Conservation (phyloP, 2,797 vertebrate genomes). For the Prionace glauca region DNA sequence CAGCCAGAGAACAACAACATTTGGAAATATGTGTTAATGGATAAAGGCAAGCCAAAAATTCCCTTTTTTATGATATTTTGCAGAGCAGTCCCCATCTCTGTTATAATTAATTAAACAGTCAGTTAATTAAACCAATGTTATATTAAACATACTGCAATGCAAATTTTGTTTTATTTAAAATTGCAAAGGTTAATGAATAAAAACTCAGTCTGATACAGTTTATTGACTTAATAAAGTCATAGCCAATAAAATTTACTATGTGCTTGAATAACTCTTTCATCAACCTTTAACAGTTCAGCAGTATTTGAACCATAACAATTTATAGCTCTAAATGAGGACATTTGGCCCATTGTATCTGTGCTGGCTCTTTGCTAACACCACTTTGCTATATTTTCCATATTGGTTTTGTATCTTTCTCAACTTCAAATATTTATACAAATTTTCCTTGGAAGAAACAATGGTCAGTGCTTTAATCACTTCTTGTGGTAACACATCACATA, state of each 20-base stretch:
- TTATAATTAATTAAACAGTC: conserved; percentile 53
- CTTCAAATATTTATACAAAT: background rate
- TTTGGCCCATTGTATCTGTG: background rate
- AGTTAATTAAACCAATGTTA: background rate
- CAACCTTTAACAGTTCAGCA: background rate
- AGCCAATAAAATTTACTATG: conserved; percentile 1
- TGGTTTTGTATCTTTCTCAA: background rate
- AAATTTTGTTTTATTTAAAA: background rate
- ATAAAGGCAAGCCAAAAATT: conserved; percentile 50
- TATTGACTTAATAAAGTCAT: conserved; percentile 14
- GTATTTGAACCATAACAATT: background rate
- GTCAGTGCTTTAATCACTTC: background rate
- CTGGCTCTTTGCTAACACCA: background rate
- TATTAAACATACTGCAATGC: background rate
- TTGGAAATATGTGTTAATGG: conserved; percentile 58
- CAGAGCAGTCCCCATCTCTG: conserved; percentile 48
- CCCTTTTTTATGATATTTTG: conserved; percentile 51
- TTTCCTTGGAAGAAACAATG: background rate
- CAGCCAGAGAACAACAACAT: conserved; percentile 41
- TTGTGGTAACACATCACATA: background rate
- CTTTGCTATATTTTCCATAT: background rate
- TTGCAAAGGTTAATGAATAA: background rate
- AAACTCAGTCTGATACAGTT: background rate
- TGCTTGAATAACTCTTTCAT: background rate
- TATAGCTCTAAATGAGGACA: background rate